Evolutionary conservation across 2,888 invertebrate species (phyloP).

Genomic region (Coremacera marginata): DNA sequence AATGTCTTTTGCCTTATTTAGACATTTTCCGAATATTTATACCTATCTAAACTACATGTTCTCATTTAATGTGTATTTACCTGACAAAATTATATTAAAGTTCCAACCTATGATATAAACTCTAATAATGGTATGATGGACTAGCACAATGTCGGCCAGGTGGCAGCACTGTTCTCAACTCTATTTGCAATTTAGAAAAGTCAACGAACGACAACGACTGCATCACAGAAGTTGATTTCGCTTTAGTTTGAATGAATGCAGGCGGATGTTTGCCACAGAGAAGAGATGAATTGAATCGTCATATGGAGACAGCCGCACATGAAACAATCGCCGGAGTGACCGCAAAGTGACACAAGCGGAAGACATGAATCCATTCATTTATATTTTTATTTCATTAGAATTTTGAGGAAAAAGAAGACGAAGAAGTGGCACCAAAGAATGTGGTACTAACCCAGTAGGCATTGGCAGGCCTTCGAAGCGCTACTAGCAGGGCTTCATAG

Average conservation of each 20-base stretch:
- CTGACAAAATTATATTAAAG: no score
- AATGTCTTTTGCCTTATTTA: no score
- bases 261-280: conserved; percentile 33
- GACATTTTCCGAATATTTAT: no score
- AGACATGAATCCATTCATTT: neutral
- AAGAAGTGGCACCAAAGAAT: neutral
- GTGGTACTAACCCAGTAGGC: no score
- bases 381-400: no score
- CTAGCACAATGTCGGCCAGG: neutral
- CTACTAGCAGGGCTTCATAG: no score
- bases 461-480: no score
- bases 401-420: conserved; percentile 39
- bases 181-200: conserved; percentile 7
- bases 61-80: no score
- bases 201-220: neutral
- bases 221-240: neutral
- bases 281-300: conserved; percentile 44
- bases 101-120: no score
- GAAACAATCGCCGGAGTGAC: conserved; percentile 63
- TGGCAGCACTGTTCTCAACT: neutral
- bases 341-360: conserved; percentile 54
- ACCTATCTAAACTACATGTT: no score
- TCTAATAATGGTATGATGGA: no score
- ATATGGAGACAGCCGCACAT: conserved; percentile 53
- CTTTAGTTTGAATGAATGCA: neutral